These are phyloP conservation scores for Saccostrea echinata DNA, from an alignment of 1,140 invertebrate genomes.

Conservation along the genomic window DNA sequence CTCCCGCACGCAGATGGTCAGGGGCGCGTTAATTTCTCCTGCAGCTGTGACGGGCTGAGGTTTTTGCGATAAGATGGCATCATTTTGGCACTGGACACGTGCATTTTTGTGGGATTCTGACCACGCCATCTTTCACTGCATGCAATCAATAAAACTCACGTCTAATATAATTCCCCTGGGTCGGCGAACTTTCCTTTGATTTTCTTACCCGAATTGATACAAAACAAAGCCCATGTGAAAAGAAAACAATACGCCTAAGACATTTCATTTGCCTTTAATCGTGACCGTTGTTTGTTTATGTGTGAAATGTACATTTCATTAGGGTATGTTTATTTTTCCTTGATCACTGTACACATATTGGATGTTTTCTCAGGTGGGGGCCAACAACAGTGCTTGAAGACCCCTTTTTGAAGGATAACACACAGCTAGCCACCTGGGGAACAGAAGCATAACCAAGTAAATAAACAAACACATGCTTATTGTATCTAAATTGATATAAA, in stretches of 20 bases:
- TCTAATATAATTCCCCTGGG: background rate
- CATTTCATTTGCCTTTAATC: conserved; percentile 33
- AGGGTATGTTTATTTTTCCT: conserved; percentile 39
- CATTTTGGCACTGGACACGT: conserved; percentile 18
- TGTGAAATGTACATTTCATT: conserved; percentile 47
- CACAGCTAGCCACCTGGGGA: background rate
- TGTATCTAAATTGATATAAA: background rate
- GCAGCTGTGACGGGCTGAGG: conserved; percentile 2
- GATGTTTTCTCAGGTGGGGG: conserved; percentile 40
- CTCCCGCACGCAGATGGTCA: conserved; percentile 10
- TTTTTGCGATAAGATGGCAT: conserved; percentile 20
- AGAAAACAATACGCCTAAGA: conserved; percentile 16
- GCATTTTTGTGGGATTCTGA: conserved; percentile 11
- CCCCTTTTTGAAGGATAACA: background rate
- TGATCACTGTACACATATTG: conserved; percentile 2
- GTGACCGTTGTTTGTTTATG: conserved; percentile 40
- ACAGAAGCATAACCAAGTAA: background rate
- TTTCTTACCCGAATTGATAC: conserved; percentile 7
- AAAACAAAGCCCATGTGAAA: conserved; percentile 16
- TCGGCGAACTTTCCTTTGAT: conserved; percentile 32
- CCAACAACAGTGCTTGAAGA: background rate
- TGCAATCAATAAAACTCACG: background rate
- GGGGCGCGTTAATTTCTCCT: conserved; percentile 5
- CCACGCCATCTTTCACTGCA: background rate
- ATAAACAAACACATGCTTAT: conserved; percentile 10